Base-by-base conservation (phyloP, 1,140 invertebrate species). In the Apocrypta bakeri region DNA sequence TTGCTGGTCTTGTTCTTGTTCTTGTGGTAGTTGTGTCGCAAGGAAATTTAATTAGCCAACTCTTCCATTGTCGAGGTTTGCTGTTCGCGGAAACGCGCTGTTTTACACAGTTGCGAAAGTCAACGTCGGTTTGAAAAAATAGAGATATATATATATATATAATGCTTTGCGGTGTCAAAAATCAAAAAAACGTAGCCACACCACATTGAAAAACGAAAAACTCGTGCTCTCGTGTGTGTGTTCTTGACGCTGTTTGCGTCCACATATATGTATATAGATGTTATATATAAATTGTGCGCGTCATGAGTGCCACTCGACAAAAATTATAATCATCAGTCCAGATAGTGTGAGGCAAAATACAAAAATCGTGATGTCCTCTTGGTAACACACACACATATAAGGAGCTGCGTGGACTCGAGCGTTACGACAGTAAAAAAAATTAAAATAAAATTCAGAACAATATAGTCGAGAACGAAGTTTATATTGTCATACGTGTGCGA, bases 331-430 rank as follows among this genome's bases (percentile, higher is more conserved):
- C 1, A 24, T 8, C 24, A 33, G 6, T n/a, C 11, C 24, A 27
- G 17, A 81, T 85, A 89, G 82, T 85, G 91, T 92, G 90, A 91
- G 89, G 86, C 89, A 91, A 91, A 92, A 90, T 90, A 91, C 88
- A 91, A 90, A 90, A 90, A 88, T 85, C 85, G 87, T 89, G 86
- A 86, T 88, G 88, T 83, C 85, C 86, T 86, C 85, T 64, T 83
- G 40, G 6, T 1, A 1, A 56, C 17, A 71, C 61, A 73, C 78
- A 83, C 68, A 56, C 56, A 77, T 48, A 85, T 69, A 85, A 37
- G 76, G 80, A 87, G 83, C 84, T 85, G 79, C 79, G 33, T 79
- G 77, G 48, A 75, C 76, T 29, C 78, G 77, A 80, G 63, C 72
- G 14, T 75, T 37, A 48, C 14, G 33, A 84, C 75, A 79, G 56